These are phyloP conservation scores for Choristoneura fumiferana DNA, from an alignment of 1,140 invertebrate species.

Conservation along the genomic window DNA sequence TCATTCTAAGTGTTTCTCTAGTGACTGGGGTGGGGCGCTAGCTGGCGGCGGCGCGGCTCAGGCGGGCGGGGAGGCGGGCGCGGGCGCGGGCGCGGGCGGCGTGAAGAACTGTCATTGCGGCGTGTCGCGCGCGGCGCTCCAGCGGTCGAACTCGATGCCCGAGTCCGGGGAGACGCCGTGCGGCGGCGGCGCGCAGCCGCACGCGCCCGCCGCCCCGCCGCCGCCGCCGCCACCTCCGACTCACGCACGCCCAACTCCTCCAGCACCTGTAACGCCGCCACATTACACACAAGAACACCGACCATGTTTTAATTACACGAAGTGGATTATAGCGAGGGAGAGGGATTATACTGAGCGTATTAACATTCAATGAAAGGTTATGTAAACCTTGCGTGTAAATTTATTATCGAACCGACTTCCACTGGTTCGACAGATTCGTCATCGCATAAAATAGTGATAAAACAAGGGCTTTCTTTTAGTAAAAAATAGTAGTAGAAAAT, in stretches of 20 bases:
- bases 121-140: constrained; percentile 83
- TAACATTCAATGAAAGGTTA: too few species aligned
- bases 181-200: constrained; percentile 77
- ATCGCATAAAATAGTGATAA: too few species aligned
- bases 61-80: neutral
- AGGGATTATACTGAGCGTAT: too few species aligned
- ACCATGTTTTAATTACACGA: too few species aligned
- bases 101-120: constrained; percentile 82
- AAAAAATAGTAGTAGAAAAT: too few species aligned
- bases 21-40: too few species aligned
- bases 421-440: too few species aligned
- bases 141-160: constrained; percentile 93
- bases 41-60: neutral
- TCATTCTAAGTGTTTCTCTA: too few species aligned
- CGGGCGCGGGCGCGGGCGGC: constrained; percentile 51
- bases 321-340: too few species aligned
- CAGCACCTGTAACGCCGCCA: constrained; percentile 46
- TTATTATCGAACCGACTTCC: too few species aligned
- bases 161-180: constrained; percentile 91
- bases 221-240: constrained; percentile 42
- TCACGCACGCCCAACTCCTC: constrained; percentile 62
- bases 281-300: neutral
- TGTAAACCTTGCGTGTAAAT: too few species aligned
- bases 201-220: constrained; percentile 51
- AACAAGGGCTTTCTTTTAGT: too few species aligned